phyloP scores from a whole-genome alignment of 2,113 vertebrate species.

The Mionectes macconnelli region DNA sequence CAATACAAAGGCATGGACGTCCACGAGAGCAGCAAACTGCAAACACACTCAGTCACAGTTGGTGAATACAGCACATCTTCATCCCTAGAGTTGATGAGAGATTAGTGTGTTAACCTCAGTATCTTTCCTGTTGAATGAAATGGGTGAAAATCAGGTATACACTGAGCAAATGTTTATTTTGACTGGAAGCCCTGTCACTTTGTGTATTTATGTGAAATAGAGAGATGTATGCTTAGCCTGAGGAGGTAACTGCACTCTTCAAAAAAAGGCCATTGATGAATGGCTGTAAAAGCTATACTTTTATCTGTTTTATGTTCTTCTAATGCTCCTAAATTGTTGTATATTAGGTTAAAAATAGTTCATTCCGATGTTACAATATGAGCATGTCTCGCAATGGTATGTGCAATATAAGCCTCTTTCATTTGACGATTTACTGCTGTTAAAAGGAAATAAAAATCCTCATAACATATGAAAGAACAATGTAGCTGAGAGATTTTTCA shows the following conservation, averaged over 20 bases:
- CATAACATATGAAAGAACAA: not conserved
- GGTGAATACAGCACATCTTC: not conserved
- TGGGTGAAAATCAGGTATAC: constrained; percentile 27
- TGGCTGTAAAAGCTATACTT: constrained; percentile 34
- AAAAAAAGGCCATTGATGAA: constrained; percentile 53
- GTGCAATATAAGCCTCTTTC: constrained; percentile 12
- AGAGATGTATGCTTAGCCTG: constrained; percentile 46
- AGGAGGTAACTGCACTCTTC: constrained; percentile 59
- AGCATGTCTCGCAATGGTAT: not conserved
- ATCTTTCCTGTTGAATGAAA: constrained; percentile 47
- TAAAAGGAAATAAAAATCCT: constrained; percentile 34
- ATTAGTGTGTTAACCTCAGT: not conserved
- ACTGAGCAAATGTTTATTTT: constrained; percentile 57
- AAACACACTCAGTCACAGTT: not conserved
- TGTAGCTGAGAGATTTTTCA: not conserved
- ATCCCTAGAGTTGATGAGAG: constrained; percentile 37
- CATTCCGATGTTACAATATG: not conserved
- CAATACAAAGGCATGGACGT: not conserved
- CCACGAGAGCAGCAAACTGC: not conserved
- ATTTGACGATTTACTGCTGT: constrained; percentile 15
- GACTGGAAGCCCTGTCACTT: constrained; percentile 55
- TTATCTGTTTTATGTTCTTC: constrained; percentile 47
- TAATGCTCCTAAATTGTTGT: constrained; percentile 31
- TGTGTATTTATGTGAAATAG: constrained; percentile 59
- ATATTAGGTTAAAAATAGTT: constrained; percentile 40